Evolutionary conservation across 2,797 vertebrate species (phyloP).

Genomic region (Chelon auratus): DNA sequence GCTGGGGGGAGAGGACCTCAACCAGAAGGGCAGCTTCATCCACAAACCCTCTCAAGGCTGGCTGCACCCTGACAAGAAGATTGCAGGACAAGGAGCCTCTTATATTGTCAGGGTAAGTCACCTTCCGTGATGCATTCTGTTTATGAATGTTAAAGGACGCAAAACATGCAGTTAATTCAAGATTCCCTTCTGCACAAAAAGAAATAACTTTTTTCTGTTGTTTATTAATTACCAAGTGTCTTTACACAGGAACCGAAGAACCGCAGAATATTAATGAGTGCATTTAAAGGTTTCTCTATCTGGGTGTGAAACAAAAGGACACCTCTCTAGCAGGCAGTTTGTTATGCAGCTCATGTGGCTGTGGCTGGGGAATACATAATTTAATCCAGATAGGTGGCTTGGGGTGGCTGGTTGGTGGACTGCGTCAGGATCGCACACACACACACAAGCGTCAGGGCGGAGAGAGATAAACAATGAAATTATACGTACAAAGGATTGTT

Average conservation of each 20-base stretch:
- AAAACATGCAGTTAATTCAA: background rate
- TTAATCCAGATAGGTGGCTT: slow-evolving; percentile 75
- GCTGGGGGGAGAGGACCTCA: slow-evolving; percentile 87
- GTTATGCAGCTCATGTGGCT: slow-evolving; percentile 73
- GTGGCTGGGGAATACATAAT: slow-evolving; percentile 75
- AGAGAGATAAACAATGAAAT: slow-evolving; percentile 57
- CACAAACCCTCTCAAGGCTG: slow-evolving; percentile 95
- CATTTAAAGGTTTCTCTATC: slow-evolving; percentile 29
- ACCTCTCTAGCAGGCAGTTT: slow-evolving; percentile 59
- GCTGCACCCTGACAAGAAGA: slow-evolving; percentile 93
- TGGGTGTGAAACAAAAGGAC: slow-evolving; percentile 61
- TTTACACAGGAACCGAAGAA: background rate
- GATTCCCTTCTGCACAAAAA: slow-evolving; percentile 12
- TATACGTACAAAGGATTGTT: slow-evolving; percentile 26
- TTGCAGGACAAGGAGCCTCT: slow-evolving; percentile 90
- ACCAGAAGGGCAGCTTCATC: slow-evolving; percentile 91
- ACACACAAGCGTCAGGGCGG: slow-evolving; percentile 36
- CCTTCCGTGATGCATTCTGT: slow-evolving; percentile 2
- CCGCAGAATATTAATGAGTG: slow-evolving; percentile 24
- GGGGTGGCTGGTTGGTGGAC: slow-evolving; percentile 52
- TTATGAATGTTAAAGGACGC: background rate
- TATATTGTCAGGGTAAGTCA: slow-evolving; percentile 94
- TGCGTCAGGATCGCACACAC: slow-evolving; percentile 61
- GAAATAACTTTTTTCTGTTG: background rate
- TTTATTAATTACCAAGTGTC: background rate